A percentile compares a stretch with the other conserved stretches of the same genome.
These are phyloP conservation scores for Monoplex corrugatus DNA, from an alignment of 2,888 invertebrate genomes.

Conservation along the genomic window DNA sequence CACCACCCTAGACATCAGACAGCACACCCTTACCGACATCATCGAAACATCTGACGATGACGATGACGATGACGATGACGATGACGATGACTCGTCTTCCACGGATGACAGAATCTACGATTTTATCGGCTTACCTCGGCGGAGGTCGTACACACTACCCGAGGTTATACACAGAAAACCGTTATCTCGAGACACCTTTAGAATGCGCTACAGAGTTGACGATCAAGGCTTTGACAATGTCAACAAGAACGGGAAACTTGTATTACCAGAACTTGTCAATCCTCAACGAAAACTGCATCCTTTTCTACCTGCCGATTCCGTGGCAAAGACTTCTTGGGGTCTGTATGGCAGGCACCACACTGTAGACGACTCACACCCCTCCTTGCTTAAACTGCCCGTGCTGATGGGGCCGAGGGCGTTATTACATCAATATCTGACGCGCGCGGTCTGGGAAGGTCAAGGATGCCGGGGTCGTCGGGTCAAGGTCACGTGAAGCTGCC, in stretches of 20 bases:
- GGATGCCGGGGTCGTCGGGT: background rate
- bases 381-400: background rate
- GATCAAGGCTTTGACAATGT: background rate
- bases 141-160: slow-evolving; percentile 29
- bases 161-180: background rate
- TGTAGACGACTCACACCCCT: background rate
- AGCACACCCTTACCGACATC: too few species aligned
- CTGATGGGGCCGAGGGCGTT: background rate
- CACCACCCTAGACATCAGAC: too few species aligned
- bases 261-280: background rate
- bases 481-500: background rate
- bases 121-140: slow-evolving; percentile 19
- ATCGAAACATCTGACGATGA: background rate
- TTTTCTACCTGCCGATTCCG: too few species aligned
- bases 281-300: background rate
- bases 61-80: background rate
- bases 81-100: background rate
- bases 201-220: background rate
- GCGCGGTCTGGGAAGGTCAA: background rate
- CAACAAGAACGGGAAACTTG: too few species aligned
- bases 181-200: background rate
- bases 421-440: background rate
- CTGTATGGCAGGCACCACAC: background rate
- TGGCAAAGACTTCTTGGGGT: background rate
- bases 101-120: slow-evolving; percentile 38